Percentiles rank a stretch among this genome's conserved stretches.
phyloP scores from a whole-genome alignment of 2,113 vertebrate genomes.

The Pteronura brasiliensis region DNA sequence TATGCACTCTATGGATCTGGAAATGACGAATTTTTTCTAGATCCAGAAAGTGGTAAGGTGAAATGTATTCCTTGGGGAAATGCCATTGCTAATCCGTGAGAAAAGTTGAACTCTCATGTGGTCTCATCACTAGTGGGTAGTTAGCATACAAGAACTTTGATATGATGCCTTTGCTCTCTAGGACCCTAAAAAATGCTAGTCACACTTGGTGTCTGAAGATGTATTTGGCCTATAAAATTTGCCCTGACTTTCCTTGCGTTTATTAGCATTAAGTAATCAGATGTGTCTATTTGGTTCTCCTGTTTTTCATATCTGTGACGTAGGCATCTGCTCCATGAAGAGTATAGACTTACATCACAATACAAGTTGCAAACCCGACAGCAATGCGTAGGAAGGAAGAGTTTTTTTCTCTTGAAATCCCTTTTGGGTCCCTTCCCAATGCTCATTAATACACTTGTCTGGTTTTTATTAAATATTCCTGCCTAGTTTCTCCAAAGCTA shows the following conservation, averaged over 20 bases:
- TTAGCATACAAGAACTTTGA: not conserved
- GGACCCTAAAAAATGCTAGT: not conserved
- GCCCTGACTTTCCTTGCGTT: not conserved
- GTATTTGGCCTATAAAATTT: not conserved
- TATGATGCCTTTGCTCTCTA: not conserved
- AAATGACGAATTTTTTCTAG: constrained; percentile 92
- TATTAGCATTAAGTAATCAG: not conserved
- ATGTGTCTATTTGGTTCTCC: not conserved
- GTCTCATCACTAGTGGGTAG: not conserved
- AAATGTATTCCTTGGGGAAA: constrained; percentile 30
- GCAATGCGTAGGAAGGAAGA: not conserved
- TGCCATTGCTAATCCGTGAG: not conserved
- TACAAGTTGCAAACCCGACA: not conserved
- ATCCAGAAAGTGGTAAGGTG: constrained; percentile 91
- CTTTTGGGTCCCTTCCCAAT: not conserved
- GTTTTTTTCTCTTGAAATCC: not conserved
- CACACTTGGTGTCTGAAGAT: not conserved
- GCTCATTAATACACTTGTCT: not conserved
- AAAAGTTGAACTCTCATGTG: not conserved
- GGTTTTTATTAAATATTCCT: constrained; percentile 26
- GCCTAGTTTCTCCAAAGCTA: not conserved
- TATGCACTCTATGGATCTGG: constrained; percentile 92
- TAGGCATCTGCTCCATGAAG: not conserved
- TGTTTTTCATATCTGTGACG: not conserved
- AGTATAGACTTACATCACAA: not conserved